These are phyloP conservation scores for Mythimna impura DNA, from an alignment of 2,888 invertebrate species.

Conservation along the genomic window DNA sequence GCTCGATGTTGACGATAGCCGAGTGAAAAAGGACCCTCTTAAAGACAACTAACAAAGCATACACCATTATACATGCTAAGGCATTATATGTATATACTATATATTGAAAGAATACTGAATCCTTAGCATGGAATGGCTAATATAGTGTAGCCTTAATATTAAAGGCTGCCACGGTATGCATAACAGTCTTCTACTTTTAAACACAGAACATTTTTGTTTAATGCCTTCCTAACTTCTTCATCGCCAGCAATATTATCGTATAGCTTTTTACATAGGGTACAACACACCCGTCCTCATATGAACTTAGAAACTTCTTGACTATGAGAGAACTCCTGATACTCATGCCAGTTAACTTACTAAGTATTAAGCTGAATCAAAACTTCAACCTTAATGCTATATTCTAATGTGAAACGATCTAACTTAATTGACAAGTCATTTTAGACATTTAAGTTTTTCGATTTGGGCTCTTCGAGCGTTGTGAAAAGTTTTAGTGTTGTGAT, in stretches of 20 bases:
- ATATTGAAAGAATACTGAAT: too few relatives aligned
- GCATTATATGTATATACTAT: too few relatives aligned
- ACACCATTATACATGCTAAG: too few relatives aligned
- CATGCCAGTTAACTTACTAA: slow-evolving; percentile 59
- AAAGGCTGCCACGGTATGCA: too few relatives aligned
- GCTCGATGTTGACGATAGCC: too few relatives aligned
- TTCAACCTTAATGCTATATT: slow-evolving; percentile 59
- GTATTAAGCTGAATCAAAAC: slow-evolving; percentile 65
- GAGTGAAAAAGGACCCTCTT: too few relatives aligned
- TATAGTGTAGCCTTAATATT: too few relatives aligned
- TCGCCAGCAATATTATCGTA: slow-evolving; percentile 5
- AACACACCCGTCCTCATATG: slow-evolving; percentile 13
- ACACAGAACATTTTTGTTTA: too few relatives aligned
- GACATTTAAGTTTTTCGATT: slow-evolving; percentile 40
- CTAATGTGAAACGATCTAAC: slow-evolving; percentile 39
- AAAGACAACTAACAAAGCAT: too few relatives aligned
- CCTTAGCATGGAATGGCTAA: too few relatives aligned
- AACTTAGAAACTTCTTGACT: slow-evolving; percentile 58
- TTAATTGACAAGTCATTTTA: slow-evolving; percentile 54
- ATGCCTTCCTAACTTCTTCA: not conserved
- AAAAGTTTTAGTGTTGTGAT: slow-evolving; percentile 22
- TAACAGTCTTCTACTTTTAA: too few relatives aligned
- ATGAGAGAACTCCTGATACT: slow-evolving; percentile 50
- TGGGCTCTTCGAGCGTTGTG: not conserved
- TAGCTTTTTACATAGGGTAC: not conserved